These are phyloP conservation scores for Dryocosmus kuriphilus DNA, from an alignment of 2,888 invertebrate genomes.

Conservation along the genomic window DNA sequence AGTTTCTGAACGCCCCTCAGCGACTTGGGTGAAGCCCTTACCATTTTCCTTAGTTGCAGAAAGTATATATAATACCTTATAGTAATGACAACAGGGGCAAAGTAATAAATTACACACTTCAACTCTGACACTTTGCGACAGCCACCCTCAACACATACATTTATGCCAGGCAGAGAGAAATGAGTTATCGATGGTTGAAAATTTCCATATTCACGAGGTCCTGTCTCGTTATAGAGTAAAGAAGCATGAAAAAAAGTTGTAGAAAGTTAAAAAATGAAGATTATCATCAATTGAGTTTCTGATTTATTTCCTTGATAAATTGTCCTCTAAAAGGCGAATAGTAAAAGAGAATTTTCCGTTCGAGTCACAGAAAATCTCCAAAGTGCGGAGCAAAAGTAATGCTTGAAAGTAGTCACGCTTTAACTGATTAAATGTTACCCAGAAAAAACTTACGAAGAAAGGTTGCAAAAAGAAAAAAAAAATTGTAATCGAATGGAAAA, in stretches of 20 bases:
- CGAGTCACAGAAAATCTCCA: background rate
- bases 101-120: constrained; percentile 24
- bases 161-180: background rate
- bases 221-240: background rate
- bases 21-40: constrained; percentile 8
- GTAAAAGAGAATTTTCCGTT: background rate
- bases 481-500: background rate
- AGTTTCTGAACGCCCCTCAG: constrained; percentile 33
- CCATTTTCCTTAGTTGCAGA: background rate
- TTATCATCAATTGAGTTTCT: background rate
- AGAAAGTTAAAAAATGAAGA: background rate
- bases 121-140: constrained; percentile 9
- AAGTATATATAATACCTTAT: constrained; percentile 7
- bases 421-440: background rate
- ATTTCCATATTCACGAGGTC: background rate
- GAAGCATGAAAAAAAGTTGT: background rate
- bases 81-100: constrained; percentile 8
- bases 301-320: background rate
- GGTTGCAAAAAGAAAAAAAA: background rate
- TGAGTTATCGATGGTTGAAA: constrained; percentile 10
- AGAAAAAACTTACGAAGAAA: background rate
- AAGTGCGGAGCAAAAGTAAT: background rate
- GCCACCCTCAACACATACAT: background rate
- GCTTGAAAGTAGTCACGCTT: background rate
- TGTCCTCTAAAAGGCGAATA: background rate